phyloP scores from a whole-genome alignment of 2,113 vertebrate genomes.

The Monopterus albus region DNA sequence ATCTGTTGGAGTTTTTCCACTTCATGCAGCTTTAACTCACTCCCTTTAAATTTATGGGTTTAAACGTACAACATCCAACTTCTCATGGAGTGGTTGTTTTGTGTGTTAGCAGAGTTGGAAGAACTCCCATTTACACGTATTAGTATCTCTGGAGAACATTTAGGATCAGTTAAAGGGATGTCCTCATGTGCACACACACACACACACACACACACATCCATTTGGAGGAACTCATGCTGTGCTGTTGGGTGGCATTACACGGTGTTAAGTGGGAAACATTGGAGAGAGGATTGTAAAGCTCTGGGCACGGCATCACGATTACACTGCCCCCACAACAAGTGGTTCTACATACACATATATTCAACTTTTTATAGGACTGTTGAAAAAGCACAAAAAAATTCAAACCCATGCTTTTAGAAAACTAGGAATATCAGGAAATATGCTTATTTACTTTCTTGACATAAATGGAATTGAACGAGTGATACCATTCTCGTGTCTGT shows the following conservation, averaged over 20 bases:
- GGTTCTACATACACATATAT: not conserved
- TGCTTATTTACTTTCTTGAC: too few species aligned
- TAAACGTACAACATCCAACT: constrained; percentile 17
- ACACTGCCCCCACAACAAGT: not conserved
- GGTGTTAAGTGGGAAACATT: constrained; percentile 9
- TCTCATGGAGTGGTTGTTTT: constrained; percentile 35
- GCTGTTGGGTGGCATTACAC: constrained; percentile 5
- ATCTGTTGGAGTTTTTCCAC: constrained; percentile 26
- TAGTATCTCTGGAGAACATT: constrained; percentile 15
- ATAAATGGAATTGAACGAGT: too few species aligned
- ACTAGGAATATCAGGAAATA: too few species aligned
- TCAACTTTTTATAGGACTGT: too few species aligned
- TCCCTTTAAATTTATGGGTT: constrained; percentile 14
- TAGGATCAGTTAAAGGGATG: constrained; percentile 25
- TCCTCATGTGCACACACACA: not conserved
- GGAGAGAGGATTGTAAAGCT: constrained; percentile 36
- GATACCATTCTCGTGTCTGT: too few species aligned
- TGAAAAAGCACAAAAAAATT: too few species aligned
- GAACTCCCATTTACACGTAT: constrained; percentile 22
- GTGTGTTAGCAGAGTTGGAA: constrained; percentile 10
- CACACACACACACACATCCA: not conserved
- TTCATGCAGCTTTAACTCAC: not conserved
- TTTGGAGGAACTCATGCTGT: constrained; percentile 25
- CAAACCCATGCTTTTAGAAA: too few species aligned
- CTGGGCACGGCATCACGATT: constrained; percentile 17